Base-by-base conservation (phyloP, 2,797 vertebrate genomes). In the Acipenser transmontanus region DNA sequence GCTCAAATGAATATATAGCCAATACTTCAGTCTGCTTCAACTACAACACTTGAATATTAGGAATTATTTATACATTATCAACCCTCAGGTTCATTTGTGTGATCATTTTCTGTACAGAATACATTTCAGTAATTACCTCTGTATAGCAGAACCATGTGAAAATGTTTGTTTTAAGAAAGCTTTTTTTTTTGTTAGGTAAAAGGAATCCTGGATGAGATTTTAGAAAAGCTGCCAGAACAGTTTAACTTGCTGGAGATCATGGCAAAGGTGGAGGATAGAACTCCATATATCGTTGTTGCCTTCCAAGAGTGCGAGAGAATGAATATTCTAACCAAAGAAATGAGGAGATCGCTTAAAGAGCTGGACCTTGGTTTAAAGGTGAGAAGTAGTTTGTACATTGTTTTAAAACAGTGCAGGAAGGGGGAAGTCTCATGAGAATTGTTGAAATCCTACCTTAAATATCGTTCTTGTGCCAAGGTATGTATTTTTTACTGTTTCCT, bases 271-370 rank as follows among this genome's bases (percentile, higher is more conserved):
- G 72, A 63, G 6, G 86, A 89, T 0, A 88, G 81, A 76, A 91
- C 85, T 0, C 88, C 89, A 0, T 91, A 88, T 0, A 84, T 85
- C 1, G 85, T 88, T 0, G 89, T 91, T 0, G 86, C 86, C 73
- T 74, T 89, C 59, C 90, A 91, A 67, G 89, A 91, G 47, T 91
- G 89, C 0, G 88, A 89, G 51, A 74, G 90, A 5, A 91, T 89
- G 87, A 91, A 91, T 70, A 78, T 79, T 62, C 68, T 91, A 2
- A 89, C 80, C 70, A 68, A 65, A 0, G 87, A 88, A 48, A 86
- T 91, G 3, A 76, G 86, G 10, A 81, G 87, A 7, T 91, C 88
- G 0, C 69, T 91, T 11, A 86, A 80, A 65, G 88, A 91, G 71
- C 50, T 91, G 13, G 82, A 78, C 69, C 57, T 88, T 68, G 85